A percentile compares a stretch with the other conserved stretches of the same genome.
Evolutionary conservation across 30 jellyfish, hydroid and myxozoan species (phyloP).

Genomic region (Chrysaora quinquecirrha): DNA sequence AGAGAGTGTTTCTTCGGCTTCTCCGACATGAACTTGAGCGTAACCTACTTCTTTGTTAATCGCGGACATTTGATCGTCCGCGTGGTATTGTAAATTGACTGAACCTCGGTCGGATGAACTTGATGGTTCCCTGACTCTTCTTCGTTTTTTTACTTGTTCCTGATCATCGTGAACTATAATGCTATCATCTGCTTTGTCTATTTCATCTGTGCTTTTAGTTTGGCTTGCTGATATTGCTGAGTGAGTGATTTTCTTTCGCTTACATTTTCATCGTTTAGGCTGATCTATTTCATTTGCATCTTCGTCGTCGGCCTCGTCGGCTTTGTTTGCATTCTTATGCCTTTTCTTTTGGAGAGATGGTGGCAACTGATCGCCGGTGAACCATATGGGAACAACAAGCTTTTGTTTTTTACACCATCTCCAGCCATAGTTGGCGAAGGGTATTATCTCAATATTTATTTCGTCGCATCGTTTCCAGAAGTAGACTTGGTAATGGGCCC

Average conservation of each 20-base stretch:
- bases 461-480: conserved; percentile 34
- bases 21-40: neutral
- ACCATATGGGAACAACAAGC: conserved; percentile 53
- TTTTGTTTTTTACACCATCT: conserved; percentile 22
- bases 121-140: conserved; percentile 29
- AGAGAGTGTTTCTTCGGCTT: neutral
- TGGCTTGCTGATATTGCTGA: conserved; percentile 12
- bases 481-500: conserved; percentile 54
- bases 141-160: conserved; percentile 18
- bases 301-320: conserved; percentile 21
- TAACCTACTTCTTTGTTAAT: neutral
- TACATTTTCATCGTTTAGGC: conserved; percentile 22
- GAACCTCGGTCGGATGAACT: neutral
- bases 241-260: conserved; percentile 12
- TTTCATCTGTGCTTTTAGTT: too few species aligned
- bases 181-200: too few species aligned
- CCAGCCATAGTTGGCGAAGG: conserved; percentile 44
- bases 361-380: conserved; percentile 47
- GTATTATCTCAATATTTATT: neutral
- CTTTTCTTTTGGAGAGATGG: conserved; percentile 32
- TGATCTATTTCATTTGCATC: conserved; percentile 22
- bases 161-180: too few species aligned
- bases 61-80: conserved; percentile 12
- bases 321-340: neutral
- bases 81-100: conserved; percentile 2